Percentiles rank a stretch among this genome's conserved stretches.
Conservation (phyloP, 2,113 vertebrate genomes). For the Leptobrachium ailaonicum region DNA sequence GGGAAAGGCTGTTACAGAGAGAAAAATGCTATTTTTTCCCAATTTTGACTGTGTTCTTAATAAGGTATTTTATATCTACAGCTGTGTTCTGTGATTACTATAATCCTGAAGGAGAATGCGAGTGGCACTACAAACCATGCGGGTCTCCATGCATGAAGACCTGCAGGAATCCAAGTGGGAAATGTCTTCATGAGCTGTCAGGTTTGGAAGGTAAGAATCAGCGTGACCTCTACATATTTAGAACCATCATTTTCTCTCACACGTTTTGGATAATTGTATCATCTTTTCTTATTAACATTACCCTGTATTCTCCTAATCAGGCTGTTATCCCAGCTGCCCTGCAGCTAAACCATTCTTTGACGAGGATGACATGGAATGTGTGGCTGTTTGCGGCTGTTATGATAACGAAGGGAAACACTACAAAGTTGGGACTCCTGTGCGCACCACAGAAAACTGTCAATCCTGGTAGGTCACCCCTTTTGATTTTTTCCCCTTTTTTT, state of each 20-base stretch:
- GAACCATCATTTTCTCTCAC: not conserved
- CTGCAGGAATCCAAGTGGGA: slow-evolving; percentile 82
- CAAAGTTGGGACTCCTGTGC: slow-evolving; percentile 60
- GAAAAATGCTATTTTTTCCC: too few relatives aligned
- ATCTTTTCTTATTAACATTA: not conserved
- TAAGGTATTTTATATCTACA: slow-evolving; percentile 53
- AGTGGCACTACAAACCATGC: slow-evolving; percentile 92
- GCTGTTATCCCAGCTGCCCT: slow-evolving; percentile 91
- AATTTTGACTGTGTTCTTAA: not conserved
- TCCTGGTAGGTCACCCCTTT: slow-evolving; percentile 73
- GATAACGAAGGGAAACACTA: slow-evolving; percentile 70
- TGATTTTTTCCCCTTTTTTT: not conserved
- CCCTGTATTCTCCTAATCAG: slow-evolving; percentile 58
- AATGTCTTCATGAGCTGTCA: slow-evolving; percentile 71
- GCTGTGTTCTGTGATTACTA: slow-evolving; percentile 95
- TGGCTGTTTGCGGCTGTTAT: slow-evolving; percentile 76
- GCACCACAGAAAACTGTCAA: slow-evolving; percentile 72
- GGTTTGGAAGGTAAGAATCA: slow-evolving; percentile 81
- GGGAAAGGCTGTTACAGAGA: too few relatives aligned
- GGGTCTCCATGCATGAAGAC: slow-evolving; percentile 86
- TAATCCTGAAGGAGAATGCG: slow-evolving; percentile 78
- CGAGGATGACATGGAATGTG: slow-evolving; percentile 86
- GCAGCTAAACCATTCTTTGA: slow-evolving; percentile 77
- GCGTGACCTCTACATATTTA: not conserved
- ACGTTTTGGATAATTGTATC: not conserved